Base-by-base conservation (phyloP, 2,113 vertebrate genomes). In the Dinomys branickii region DNA sequence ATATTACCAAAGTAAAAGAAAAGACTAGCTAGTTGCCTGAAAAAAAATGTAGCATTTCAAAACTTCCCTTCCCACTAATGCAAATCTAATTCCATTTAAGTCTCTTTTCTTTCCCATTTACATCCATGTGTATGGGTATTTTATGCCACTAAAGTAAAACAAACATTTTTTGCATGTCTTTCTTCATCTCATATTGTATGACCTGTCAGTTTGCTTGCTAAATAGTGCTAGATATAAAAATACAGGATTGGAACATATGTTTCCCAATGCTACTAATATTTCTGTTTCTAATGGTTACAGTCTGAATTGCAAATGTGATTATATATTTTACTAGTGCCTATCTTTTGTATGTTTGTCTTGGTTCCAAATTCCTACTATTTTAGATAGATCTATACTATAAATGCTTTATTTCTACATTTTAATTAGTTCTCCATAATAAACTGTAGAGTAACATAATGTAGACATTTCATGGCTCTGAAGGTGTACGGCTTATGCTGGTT, bases 361-460 rank as follows among this genome's bases (percentile, higher is more conserved):
- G 5, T 16, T 89, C 44, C 6, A 89, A 30, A 63, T 85, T 52
- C 50, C 14, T 13, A 61, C 22, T 85, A 30, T 75, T 92, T 91
- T 87, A 54, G 54, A 75, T 52, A 81, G 44, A 30, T 50, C 13
- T 63, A 28, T 14, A 63, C 13, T 63, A 28, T 14, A 63, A 33
- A 24, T 50, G 3, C 1, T 33, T 20, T 38, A 38, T 17, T 47
- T 28, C 30, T 33, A 20, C 4, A 28, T 85, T 90, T 61, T 30
- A 91, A 50, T 82, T 89, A 71, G 59, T 85, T 90, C 47, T 93
- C 91, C 9, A 58, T n/a, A 22, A 89, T 88, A 50, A 77, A 92
- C 47, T 3, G 2, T 50, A 71, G 33, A 86, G 12, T 33, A 3
- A 75, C 59, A 65, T 56, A 41, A 1, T 67, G 3, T 41, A n/a